Base-by-base conservation (phyloP, 2,113 vertebrate species). In the Coregonus clupeaformis region DNA sequence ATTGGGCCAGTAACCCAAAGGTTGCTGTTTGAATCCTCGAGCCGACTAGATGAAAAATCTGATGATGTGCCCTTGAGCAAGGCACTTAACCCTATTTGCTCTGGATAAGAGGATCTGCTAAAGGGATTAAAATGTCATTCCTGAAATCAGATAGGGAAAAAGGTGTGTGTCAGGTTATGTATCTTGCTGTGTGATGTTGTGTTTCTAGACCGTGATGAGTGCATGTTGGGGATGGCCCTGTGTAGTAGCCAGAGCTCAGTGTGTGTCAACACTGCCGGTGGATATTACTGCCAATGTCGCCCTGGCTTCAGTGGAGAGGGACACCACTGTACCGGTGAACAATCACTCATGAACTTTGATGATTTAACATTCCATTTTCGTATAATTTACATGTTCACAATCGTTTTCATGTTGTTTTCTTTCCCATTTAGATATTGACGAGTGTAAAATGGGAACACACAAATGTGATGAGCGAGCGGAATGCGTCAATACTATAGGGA, bases 401-500 rank as follows among this genome's bases (percentile, higher is more conserved):
- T 18, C 49, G 3, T 52, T 18, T 5, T 52, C 49, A 18, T 5
- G 13, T 18, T 18, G 13, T 52, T 73, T 24, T 67, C 11, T 59
- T 24, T 65, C 13, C 22, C 64, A 55, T 77, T 30, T 82, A 96
- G 95, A 95, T 86, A 87, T 94, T 42, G 94, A 96, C 75, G 93
- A 96, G 71, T 95, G 93, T 82, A 75, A 86, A 69, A 76, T 1
- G 74, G 91, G 89, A 63, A 68, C 55, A 0, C 91, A 95, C 69
- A 79, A 69, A 59, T 97, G 95, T 76, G 88, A 91, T 83, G 85
- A 88, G 75, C 90, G 92, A 5, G 80, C 78, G 73, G 84, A 83
- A 72, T 96, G 94, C 69, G 86, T 80, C 78, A 96, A 95, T 27
- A 93, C 78, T 0, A 77, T 87, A n/a, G 93, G 94, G 69, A 89